Evolutionary conservation across 2,888 invertebrate species (phyloP).

Genomic region (Diarsia dahlii): DNA sequence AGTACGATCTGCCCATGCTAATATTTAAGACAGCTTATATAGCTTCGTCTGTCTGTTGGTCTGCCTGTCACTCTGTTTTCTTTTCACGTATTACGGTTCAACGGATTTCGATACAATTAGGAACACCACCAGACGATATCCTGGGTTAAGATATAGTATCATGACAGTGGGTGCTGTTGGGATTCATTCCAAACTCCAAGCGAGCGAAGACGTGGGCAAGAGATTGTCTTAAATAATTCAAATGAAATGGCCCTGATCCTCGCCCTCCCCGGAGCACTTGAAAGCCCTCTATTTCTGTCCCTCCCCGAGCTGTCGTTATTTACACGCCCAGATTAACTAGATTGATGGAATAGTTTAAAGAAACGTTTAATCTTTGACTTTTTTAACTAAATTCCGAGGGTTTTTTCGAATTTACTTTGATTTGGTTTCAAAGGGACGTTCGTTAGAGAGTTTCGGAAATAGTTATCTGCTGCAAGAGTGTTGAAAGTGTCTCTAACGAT

Average conservation of each 20-base stretch:
- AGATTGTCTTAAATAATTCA: conserved; percentile 62
- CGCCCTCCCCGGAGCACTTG: conserved; percentile 43
- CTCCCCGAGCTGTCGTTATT: conserved; percentile 69
- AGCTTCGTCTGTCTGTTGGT: not conserved
- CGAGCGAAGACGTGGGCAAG: not conserved
- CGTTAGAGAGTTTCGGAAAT: conserved; percentile 51
- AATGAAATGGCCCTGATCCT: conserved; percentile 62
- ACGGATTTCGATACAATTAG: not conserved
- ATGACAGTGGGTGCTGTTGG: not conserved
- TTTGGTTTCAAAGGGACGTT: conserved; percentile 61
- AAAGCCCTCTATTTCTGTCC: conserved; percentile 68
- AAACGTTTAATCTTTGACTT: conserved; percentile 77
- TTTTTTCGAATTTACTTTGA: conserved; percentile 63
- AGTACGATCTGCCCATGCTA: conserved; percentile 48
- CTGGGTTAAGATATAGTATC: not conserved
- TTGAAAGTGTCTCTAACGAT: conserved; percentile 23
- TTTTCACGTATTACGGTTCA: not conserved
- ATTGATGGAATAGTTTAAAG: conserved; percentile 75
- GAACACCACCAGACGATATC: not conserved
- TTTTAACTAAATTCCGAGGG: conserved; percentile 61
- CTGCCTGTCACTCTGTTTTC: not conserved
- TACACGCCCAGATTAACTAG: conserved; percentile 75
- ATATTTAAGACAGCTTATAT: not conserved
- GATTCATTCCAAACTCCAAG: not conserved
- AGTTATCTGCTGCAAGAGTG: conserved; percentile 41